Base-by-base conservation (phyloP, 2,113 vertebrate genomes). In the Pungitius pungitius region DNA sequence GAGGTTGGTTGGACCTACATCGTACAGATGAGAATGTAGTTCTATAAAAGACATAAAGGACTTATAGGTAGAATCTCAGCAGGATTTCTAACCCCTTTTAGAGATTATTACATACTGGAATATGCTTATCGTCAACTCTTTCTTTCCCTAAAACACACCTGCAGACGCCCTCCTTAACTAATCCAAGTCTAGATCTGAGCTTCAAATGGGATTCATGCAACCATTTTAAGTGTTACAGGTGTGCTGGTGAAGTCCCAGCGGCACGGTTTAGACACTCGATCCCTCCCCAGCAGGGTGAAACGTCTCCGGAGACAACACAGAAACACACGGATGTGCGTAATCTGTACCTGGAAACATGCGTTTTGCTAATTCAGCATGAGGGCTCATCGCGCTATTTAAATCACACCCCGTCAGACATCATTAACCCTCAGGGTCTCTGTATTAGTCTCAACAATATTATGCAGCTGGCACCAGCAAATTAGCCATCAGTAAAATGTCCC, bases 1-100 rank as follows among this genome's bases (percentile, higher is more conserved):
- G 37, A 64, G 17, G 66, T 43, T 15, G 45, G 22, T 49, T 72
- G 72, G 51, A 60, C 65, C 59, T 69, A 47, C 39, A 69, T 35
- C 58, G 40, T 45, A 18, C 42, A n/a, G 43, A 76, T 67, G 24
- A 8, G 33, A 56, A 42, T 18, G 4, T 42, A 49, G 39, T 65
- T 22, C 52, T 71, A 47, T 22, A 55, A 67, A 68, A 35, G 47
- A 42, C 42, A 61, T 62, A 6, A 42, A 8, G 20, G 60, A 67
- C 24, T 33, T 18, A 18, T 18, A 33, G 7, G 24, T 52, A 52
- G 22, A 12, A 18, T 61, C 27, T 65, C 30, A 26, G 64, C 60
- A 40, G n/a, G 1, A 20, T 80, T 65, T 69, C 6, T 33, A 20
- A 56, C 17, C 10, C 2, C 35, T 39, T 40, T 40, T 18, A n/a